A percentile compares a stretch with the other conserved stretches of the same genome.
These are phyloP conservation scores for Incurvaria masculella DNA, from an alignment of 2,888 invertebrate species.

Conservation along the genomic window DNA sequence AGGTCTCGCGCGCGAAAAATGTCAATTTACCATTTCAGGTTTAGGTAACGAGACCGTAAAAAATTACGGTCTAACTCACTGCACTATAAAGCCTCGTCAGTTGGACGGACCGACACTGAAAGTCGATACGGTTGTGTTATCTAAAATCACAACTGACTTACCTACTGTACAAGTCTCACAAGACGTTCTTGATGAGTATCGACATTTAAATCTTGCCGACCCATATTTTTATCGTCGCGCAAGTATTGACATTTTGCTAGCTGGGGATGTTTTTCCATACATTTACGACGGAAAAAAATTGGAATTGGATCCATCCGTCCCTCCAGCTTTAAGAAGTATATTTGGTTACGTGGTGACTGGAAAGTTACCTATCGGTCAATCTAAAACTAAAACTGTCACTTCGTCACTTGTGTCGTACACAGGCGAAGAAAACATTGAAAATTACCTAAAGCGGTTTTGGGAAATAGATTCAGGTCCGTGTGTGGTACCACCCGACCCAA, in stretches of 20 bases:
- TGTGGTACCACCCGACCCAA: background rate
- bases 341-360: constrained; percentile 9
- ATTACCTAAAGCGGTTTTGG: constrained; percentile 7
- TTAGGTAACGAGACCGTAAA: constrained; percentile 3
- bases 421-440: constrained; percentile 1
- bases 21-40: constrained; percentile 4
- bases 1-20: constrained; percentile 5
- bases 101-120: background rate
- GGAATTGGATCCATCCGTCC: constrained; percentile 1
- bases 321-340: constrained; percentile 7
- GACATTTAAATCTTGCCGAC: constrained; percentile 2
- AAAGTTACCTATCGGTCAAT: background rate
- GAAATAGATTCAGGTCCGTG: constrained; percentile 5
- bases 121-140: background rate
- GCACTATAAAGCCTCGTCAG: constrained; percentile 6
- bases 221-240: background rate
- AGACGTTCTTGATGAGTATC: background rate
- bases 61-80: constrained; percentile 3
- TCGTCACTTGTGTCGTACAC: constrained; percentile 5
- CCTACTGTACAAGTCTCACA: background rate
- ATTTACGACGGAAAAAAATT: constrained; percentile 2
- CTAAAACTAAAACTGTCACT: background rate
- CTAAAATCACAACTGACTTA: constrained; percentile 2
- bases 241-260: background rate
- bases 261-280: background rate